Percentiles rank a stretch among this genome's conserved stretches.
phyloP scores from a whole-genome alignment of 53 echinoderm and acorn worm genomes.

The Astropecten irregularis region DNA sequence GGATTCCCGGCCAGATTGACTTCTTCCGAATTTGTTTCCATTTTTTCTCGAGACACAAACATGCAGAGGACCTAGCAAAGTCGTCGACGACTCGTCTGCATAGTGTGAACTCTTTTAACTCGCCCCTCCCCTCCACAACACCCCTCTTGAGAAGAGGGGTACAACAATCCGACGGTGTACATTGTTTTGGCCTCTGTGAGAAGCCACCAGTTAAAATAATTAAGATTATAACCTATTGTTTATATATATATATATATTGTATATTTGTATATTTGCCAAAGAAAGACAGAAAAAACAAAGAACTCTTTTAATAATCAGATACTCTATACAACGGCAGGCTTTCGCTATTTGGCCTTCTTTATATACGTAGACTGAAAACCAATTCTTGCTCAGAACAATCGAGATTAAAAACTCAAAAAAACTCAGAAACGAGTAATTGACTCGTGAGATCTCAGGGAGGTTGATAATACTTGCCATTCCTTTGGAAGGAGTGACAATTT shows the following conservation, averaged over 20 bases:
- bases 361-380: conserved; percentile 17
- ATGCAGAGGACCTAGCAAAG: conserved; percentile 30
- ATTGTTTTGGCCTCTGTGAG: conserved; percentile 59
- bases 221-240: conserved; percentile 83
- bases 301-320: conserved; percentile 50
- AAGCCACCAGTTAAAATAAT: conserved; percentile 70
- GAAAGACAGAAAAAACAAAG: conserved; percentile 66
- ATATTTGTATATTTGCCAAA: conserved; percentile 98
- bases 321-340: conserved; percentile 25
- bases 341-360: conserved; percentile 4
- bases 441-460: conserved; percentile 24
- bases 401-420: background rate
- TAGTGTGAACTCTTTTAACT: background rate
- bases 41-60: conserved; percentile 2
- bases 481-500: conserved; percentile 28
- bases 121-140: no score
- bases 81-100: background rate
- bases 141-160: conserved; percentile 32
- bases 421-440: no score
- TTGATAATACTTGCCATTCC: conserved; percentile 9
- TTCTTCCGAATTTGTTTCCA: background rate
- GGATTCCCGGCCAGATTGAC: background rate
- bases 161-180: conserved; percentile 6
- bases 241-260: conserved; percentile 93
- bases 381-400: conserved; percentile 28